phyloP scores from a whole-genome alignment of 2,113 vertebrate genomes.

The Trichomycterus rosablanca region DNA sequence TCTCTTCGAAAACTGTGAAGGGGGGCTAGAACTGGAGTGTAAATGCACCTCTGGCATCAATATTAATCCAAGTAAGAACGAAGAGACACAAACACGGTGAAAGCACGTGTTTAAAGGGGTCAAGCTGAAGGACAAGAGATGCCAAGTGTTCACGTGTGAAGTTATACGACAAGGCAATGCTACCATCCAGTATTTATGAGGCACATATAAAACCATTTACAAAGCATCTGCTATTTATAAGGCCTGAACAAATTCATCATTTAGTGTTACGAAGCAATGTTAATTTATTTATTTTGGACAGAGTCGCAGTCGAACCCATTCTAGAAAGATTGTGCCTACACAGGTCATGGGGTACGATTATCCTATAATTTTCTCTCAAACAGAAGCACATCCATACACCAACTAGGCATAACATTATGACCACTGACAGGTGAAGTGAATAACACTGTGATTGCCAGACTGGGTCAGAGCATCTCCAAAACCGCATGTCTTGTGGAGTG shows the following conservation, averaged over 20 bases:
- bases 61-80: conserved; percentile 26
- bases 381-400: no score
- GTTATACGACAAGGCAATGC: not conserved
- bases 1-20: conserved; percentile 8
- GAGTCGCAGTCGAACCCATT: no score
- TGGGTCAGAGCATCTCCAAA: no score
- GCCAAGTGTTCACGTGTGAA: conserved; percentile 4
- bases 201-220: conserved; percentile 7
- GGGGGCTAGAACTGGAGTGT: conserved; percentile 17
- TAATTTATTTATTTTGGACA: no score
- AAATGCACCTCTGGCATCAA: conserved; percentile 31
- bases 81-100: not conserved
- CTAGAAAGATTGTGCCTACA: no score
- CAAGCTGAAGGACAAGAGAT: conserved; percentile 15
- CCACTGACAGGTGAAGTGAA: no score
- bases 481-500: no score
- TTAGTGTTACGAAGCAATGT: not conserved
- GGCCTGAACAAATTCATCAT: conserved; percentile 7
- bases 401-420: no score
- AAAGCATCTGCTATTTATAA: conserved; percentile 17
- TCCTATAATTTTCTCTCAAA: no score
- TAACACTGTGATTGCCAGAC: no score
- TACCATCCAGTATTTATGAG: conserved; percentile 13
- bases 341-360: no score
- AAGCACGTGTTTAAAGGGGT: conserved; percentile 6